Evolutionary conservation across 2,113 vertebrate genomes (phyloP).

Genomic region (Ailurus styani): DNA sequence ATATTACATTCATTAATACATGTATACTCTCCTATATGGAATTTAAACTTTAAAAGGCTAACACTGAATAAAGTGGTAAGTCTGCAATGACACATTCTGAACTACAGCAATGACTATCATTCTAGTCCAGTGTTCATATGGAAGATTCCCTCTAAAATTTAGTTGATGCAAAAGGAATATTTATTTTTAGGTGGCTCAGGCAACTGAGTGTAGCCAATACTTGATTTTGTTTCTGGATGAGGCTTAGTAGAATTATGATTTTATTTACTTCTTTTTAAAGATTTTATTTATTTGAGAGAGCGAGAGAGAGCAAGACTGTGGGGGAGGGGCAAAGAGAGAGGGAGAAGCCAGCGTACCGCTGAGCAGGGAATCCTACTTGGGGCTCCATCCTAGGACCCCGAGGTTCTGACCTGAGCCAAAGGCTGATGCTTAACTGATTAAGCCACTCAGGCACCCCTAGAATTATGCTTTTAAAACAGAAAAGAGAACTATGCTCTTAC

Average conservation of each 20-base stretch:
- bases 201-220: neutral
- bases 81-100: neutral
- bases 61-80: neutral
- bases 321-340: neutral
- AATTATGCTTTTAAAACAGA: slow-evolving; percentile 34
- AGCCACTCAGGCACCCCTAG: neutral
- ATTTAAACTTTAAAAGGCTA: slow-evolving; percentile 3
- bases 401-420: neutral
- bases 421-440: neutral
- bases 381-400: neutral
- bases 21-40: neutral
- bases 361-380: neutral
- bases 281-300: neutral
- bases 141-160: slow-evolving; percentile 15
- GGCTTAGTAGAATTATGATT: neutral
- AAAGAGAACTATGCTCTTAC: neutral
- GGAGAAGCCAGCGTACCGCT: neutral
- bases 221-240: slow-evolving; percentile 36
- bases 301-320: neutral
- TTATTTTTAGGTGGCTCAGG: neutral
- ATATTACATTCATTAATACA: neutral
- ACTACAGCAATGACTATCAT: neutral
- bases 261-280: neutral
- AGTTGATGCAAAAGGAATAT: neutral
- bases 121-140: neutral